Base-by-base conservation (phyloP, 2,113 vertebrate genomes). In the Willisornis vidua region DNA sequence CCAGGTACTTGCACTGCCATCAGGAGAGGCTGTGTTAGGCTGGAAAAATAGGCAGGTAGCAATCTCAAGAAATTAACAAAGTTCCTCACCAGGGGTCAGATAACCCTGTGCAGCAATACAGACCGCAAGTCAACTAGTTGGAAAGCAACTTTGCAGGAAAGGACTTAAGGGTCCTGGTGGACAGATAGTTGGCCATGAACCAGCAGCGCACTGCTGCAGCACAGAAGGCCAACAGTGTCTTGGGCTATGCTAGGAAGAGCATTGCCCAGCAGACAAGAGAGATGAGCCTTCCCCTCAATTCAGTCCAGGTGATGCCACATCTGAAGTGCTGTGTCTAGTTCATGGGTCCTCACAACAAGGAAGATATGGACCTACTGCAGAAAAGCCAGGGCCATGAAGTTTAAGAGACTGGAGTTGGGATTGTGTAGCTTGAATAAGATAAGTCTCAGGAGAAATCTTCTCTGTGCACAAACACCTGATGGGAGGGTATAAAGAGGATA, bases 161-260 rank as follows among this genome's bases (percentile, higher is more conserved):
- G 12, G 24, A 37, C 12, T 11, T 80, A 10, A n/a, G 49, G 2
- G 4, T 80, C 9, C 14, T 72, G 4, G 4, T 33, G 31, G 7
- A 45, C 22, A 24, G 20, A 6, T 62, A 52, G 31, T 16, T 72
- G 12, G 14, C 25, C 9, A 10, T 29, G 33, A 65, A 6, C 31
- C 35, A 57, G 39, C 0, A 0, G 9, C 37, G 14, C 12, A n/a
- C 9, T 26, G 9, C 17, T 17, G 14, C 48, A 37, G 22, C 57
- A n/a, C n/a, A 80, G 37, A 26, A 33, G 6, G 8, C 19, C 14
- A 58, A 4, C 7, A 18, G 6, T 14, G 4, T 75, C 51, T 87
- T 59, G 39, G 20, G 9, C 39, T 37, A 2, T 54, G 39, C 25
- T 12, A 68, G 62, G 62, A 86, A 37, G 33, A n/a, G 17, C 12